Conservation (phyloP, 2,797 vertebrate species). For the Sus cebifrons region DNA sequence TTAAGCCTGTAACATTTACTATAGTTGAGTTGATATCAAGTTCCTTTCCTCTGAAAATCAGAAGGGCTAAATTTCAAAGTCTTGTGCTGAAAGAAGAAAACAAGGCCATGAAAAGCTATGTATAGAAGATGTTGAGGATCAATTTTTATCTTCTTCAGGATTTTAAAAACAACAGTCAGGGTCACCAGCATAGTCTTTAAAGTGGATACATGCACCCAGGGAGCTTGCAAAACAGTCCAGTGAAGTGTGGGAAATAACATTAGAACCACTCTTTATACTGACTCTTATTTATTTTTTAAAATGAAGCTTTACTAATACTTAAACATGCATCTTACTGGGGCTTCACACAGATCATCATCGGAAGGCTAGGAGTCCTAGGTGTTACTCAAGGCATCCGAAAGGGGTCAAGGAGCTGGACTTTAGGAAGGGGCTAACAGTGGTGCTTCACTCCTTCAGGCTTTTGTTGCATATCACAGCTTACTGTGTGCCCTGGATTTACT, state of each 20-base stretch:
- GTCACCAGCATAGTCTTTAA: not conserved
- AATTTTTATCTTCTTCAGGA: not conserved
- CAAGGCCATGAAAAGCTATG: not conserved
- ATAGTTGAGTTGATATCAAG: not conserved
- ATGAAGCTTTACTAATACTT: not conserved
- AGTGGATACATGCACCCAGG: not conserved
- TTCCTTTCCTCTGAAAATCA: not conserved
- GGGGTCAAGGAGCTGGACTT: not conserved
- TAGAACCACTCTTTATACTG: not conserved
- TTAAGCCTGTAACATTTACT: conserved; percentile 18
- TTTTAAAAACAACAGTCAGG: not conserved
- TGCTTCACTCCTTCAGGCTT: not conserved
- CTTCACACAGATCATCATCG: not conserved
- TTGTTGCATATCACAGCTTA: too few relatives aligned
- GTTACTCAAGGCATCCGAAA: not conserved
- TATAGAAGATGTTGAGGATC: not conserved
- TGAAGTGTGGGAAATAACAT: not conserved
- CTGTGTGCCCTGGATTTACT: not conserved
- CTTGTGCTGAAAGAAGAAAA: not conserved
- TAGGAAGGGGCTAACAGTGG: too few relatives aligned
- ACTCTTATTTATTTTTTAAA: not conserved
- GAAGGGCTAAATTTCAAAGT: not conserved
- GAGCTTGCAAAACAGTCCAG: not conserved
- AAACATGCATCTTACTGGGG: not conserved
- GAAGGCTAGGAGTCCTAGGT: not conserved